A percentile compares a stretch with the other conserved stretches of the same genome.
Conservation (phyloP, 2,888 invertebrate species). For the Hydrotaea cyrtoneurina region DNA sequence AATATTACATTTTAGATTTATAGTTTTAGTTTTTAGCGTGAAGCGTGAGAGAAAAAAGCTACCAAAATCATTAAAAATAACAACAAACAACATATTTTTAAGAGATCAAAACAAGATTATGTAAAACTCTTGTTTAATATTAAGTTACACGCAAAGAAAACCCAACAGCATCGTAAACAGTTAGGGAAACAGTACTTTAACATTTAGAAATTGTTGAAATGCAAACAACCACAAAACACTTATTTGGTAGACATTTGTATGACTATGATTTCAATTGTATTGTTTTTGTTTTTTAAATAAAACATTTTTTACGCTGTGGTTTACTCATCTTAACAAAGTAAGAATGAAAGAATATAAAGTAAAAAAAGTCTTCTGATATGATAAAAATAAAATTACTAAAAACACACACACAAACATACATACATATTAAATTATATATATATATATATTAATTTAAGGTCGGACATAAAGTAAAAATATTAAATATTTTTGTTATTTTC, state of each 20-base stretch:
- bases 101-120: slow-evolving; percentile 43
- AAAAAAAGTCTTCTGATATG: slow-evolving; percentile 42
- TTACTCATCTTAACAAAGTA: slow-evolving; percentile 33
- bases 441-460: too few relatives aligned
- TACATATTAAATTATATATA: slow-evolving; percentile 60
- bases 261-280: slow-evolving; percentile 16
- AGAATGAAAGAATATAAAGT: slow-evolving; percentile 30
- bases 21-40: slow-evolving; percentile 16
- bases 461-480: slow-evolving; percentile 59
- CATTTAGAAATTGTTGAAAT: slow-evolving; percentile 63
- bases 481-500: slow-evolving; percentile 38
- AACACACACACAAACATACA: slow-evolving; percentile 18
- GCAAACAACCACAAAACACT: slow-evolving; percentile 1
- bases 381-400: slow-evolving; percentile 42
- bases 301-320: background rate
- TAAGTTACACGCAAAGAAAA: slow-evolving; percentile 57
- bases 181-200: slow-evolving; percentile 47
- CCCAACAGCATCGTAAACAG: slow-evolving; percentile 9
- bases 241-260: background rate
- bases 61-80: slow-evolving; percentile 9
- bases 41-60: background rate
- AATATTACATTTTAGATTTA: slow-evolving; percentile 21
- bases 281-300: background rate
- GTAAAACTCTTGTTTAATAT: slow-evolving; percentile 27
- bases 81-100: slow-evolving; percentile 32